A percentile compares a stretch with the other conserved stretches of the same genome.
Evolutionary conservation across 2,888 invertebrate genomes (phyloP).

Genomic region (Drosophila robusta): DNA sequence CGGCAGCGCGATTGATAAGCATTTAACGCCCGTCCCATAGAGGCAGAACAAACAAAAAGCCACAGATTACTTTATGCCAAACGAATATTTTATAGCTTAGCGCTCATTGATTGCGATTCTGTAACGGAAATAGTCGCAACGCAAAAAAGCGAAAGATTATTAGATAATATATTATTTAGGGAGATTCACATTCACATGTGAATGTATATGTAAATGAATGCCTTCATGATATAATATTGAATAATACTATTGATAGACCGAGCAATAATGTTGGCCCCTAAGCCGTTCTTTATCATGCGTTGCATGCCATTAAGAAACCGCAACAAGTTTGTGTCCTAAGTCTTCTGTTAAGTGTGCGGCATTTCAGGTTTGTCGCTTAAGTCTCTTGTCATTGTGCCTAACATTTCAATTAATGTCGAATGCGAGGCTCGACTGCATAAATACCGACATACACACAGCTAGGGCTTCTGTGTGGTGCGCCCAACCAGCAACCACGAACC

Average conservation of each 20-base stretch:
- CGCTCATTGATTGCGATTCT: conserved; percentile 37
- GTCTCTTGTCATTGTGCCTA: conserved; percentile 55
- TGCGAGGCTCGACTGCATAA: not conserved
- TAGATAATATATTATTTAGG: not conserved
- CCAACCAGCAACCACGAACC: conserved; percentile 1
- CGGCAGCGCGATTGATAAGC: conserved; percentile 64
- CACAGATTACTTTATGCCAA: conserved; percentile 1
- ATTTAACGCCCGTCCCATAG: conserved; percentile 41
- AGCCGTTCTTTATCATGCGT: conserved; percentile 3
- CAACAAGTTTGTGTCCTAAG: conserved; percentile 44
- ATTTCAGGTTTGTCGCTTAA: conserved; percentile 57
- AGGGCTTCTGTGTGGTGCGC: conserved; percentile 51
- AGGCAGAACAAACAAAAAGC: conserved; percentile 22
- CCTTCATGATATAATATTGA: conserved; percentile 4
- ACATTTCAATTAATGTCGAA: conserved; percentile 69
- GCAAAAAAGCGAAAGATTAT: not conserved
- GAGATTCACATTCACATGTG: conserved; percentile 1
- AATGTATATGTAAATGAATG: conserved; percentile 24
- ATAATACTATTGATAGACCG: not conserved
- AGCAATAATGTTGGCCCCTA: not conserved
- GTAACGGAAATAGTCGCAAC: conserved; percentile 9
- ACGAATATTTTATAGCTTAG: conserved; percentile 9
- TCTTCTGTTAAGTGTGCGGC: conserved; percentile 24
- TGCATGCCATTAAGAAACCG: conserved; percentile 15
- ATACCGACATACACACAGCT: conserved; percentile 8